Percentiles rank a stretch among this genome's conserved stretches.
Evolutionary conservation across 2,113 vertebrate species (phyloP).

Genomic region (Hypocryptadius cinnamomeus): DNA sequence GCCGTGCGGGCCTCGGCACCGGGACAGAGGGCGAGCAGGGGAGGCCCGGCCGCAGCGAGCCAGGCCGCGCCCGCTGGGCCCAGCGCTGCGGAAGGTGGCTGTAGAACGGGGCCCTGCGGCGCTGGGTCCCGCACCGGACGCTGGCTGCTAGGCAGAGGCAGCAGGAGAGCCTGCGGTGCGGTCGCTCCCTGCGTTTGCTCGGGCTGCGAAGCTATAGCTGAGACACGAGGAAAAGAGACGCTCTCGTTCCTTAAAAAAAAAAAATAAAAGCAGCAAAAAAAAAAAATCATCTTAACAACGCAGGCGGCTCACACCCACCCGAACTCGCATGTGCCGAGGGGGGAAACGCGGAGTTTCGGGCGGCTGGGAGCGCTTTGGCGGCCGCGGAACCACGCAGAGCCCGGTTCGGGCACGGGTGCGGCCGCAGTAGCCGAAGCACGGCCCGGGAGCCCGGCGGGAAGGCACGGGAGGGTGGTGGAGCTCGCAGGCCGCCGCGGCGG

Average conservation of each 20-base stretch:
- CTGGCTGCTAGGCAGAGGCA: neutral
- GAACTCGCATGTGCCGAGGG: neutral
- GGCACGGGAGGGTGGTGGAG: rapidly evolving
- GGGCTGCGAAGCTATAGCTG: neutral
- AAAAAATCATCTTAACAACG: neutral
- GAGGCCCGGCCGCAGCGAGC: neutral
- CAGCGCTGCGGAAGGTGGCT: neutral
- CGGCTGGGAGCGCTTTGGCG: neutral
- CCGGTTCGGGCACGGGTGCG: neutral
- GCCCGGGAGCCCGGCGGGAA: neutral
- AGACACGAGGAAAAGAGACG: neutral
- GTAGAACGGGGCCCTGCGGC: neutral
- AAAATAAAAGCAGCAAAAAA: neutral
- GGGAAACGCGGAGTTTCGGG: neutral
- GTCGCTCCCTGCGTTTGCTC: neutral
- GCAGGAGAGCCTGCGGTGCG: neutral
- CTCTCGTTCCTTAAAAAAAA: neutral
- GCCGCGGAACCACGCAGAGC: too few relatives aligned
- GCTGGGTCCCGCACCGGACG: neutral
- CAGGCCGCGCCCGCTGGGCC: neutral
- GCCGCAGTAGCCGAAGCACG: too few relatives aligned
- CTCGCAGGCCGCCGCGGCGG: rapidly evolving
- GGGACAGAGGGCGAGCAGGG: neutral
- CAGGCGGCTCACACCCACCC: neutral
- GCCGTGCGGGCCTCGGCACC: neutral